Evolutionary conservation across 2,113 vertebrate species (phyloP), one percentile per base, ranked within the genome.

Genomic region (Colaptes auratus): DNA sequence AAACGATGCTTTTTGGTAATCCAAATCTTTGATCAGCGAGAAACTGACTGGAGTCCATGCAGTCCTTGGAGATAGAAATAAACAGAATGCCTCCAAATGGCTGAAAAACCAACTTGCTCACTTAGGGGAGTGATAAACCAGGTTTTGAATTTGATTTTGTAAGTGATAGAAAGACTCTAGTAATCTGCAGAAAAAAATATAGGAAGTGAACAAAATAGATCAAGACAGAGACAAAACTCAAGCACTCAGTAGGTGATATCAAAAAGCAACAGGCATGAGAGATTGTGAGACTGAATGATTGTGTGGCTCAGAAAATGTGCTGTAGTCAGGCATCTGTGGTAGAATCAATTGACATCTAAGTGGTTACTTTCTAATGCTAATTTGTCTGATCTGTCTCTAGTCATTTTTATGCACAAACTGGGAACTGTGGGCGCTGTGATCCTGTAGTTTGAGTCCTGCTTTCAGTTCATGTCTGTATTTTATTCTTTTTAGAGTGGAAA

Each of bases 111-210:
- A 96, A 48, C 79, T 88, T 93, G 52, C 67, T 86, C 50, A 70
- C 69, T 89, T 76, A 72, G 3, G 10, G 39, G 24, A 82, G 24
- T 24, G 94, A 92, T 96, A 95, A 90, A 70, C 12, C 20, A 82
- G 72, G 60, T 82, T 95, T 90, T 95, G 72, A 95, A 94, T 95
- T 96, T 87, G 85, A 93, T 96, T 96, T 91, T 2, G 12, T 75
- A 92, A 63, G 71, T 90, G 92, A 95, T 92, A 94, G 58, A 95
- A 86, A 35, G 60, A 50, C 36, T 93, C 66, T 42, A 36, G 36
- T 81, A 93, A 95, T 95, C 86, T 76, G 53, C 8, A 55, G 24
- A 6, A 25, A 79, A 83, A 86, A 48, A 48, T 21, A 48, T 39
- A 39, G 39, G 39, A 25, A 25, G 4, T 7, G 25, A 23, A 12